Percentiles rank a stretch among this genome's conserved stretches.
These are phyloP conservation scores for Escarpia spicata DNA, from an alignment of 2,888 invertebrate species.

Conservation along the genomic window DNA sequence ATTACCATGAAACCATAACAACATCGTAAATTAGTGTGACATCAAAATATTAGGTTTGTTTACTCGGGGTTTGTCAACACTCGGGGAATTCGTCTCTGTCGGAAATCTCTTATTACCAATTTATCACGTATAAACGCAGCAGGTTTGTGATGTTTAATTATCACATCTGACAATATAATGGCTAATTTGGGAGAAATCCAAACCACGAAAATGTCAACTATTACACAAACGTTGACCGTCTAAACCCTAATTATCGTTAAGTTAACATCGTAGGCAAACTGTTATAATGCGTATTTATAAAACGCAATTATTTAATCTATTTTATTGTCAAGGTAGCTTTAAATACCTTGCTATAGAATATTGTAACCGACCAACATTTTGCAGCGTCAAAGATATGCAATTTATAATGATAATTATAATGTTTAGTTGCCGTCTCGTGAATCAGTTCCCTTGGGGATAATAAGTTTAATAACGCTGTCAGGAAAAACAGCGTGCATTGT, in stretches of 20 bases:
- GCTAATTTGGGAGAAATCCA: background rate
- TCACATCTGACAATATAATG: background rate
- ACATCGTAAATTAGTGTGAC: background rate
- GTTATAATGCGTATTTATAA: background rate
- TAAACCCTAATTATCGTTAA: background rate
- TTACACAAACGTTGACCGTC: background rate
- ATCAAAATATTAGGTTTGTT: slow-evolving; percentile 16
- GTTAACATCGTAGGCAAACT: background rate
- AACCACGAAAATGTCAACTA: background rate
- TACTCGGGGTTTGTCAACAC: background rate
- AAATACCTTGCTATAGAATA: background rate
- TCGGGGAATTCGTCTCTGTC: background rate
- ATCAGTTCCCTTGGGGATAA: no score
- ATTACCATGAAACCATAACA: background rate
- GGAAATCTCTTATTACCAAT: background rate
- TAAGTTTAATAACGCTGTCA: no score
- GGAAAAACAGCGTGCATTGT: no score
- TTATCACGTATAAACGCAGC: background rate
- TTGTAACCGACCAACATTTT: background rate
- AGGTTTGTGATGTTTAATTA: background rate
- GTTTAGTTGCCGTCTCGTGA: no score
- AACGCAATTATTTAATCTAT: background rate
- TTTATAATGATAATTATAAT: background rate
- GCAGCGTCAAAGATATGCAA: no score
- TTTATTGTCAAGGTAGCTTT: background rate